Evolutionary conservation across 2,113 vertebrate genomes (phyloP).

Genomic region (Nipponia nippon): DNA sequence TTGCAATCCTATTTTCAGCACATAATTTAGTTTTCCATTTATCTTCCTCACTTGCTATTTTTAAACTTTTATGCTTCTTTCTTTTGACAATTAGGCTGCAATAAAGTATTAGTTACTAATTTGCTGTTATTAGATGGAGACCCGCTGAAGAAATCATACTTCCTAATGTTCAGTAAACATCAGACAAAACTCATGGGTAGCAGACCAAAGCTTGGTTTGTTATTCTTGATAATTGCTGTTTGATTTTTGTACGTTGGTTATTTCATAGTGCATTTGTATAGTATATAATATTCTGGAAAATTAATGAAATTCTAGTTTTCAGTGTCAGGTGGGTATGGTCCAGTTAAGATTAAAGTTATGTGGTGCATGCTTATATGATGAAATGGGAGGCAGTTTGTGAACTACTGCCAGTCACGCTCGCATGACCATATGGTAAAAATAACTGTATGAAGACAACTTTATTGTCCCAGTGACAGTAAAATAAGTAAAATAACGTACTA

Average conservation of each 20-base stretch:
- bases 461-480: background rate
- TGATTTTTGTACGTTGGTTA: background rate
- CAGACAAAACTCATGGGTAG: background rate
- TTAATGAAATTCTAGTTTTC: background rate
- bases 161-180: background rate
- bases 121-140: background rate
- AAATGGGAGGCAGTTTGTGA: background rate
- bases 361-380: rapidly evolving
- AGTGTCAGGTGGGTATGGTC: background rate
- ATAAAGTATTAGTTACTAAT: background rate
- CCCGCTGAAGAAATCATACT: background rate
- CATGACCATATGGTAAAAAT: background rate
- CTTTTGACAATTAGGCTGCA: background rate
- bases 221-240: background rate
- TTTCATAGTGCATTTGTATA: background rate
- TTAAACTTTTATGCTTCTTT: background rate
- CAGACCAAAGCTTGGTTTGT: background rate
- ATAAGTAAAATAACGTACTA: background rate
- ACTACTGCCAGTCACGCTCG: background rate
- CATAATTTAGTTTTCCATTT: background rate
- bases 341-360: background rate
- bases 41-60: background rate
- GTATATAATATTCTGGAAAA: background rate
- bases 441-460: background rate
- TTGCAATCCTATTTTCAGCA: background rate